A percentile compares a stretch with the other conserved stretches of the same genome.
These are phyloP conservation scores for Crotalus helleri DNA, from an alignment of 2,113 vertebrate species.

Conservation along the genomic window DNA sequence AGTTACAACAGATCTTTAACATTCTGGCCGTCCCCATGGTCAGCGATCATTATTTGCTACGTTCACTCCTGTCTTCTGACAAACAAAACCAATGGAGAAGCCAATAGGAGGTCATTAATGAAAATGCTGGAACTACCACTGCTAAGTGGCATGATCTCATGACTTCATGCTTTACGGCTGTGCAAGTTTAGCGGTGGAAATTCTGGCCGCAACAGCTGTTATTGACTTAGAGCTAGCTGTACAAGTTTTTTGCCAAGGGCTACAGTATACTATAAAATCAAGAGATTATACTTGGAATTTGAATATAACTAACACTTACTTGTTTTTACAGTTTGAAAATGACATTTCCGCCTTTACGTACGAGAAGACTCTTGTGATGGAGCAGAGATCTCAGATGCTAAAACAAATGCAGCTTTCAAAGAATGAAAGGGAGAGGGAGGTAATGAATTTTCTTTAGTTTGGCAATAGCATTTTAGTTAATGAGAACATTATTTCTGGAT, in stretches of 20 bases:
- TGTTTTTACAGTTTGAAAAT: conserved; percentile 81
- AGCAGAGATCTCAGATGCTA: conserved; percentile 95
- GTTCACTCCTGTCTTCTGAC: not conserved
- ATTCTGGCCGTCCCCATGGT: not conserved
- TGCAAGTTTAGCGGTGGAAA: not conserved
- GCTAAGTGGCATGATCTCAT: not conserved
- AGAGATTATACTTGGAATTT: not conserved
- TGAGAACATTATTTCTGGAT: not conserved
- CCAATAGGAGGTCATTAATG: not conserved
- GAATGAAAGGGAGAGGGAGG: conserved; percentile 91
- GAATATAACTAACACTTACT: not conserved
- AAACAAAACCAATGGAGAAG: not conserved
- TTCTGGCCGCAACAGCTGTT: not conserved
- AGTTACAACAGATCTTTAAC: not conserved
- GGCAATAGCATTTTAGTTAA: not conserved
- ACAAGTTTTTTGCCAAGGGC: not conserved
- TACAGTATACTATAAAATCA: not conserved
- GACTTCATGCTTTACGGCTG: not conserved
- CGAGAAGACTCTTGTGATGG: conserved; percentile 95
- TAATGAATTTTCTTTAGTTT: conserved; percentile 41
- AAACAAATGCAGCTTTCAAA: conserved; percentile 96
- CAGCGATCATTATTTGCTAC: not conserved
- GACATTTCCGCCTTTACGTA: conserved; percentile 98
- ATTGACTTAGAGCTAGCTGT: not conserved
- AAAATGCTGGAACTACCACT: not conserved